These are phyloP conservation scores for Miichthys miiuy DNA, from an alignment of 2,797 vertebrate genomes.

Conservation along the genomic window DNA sequence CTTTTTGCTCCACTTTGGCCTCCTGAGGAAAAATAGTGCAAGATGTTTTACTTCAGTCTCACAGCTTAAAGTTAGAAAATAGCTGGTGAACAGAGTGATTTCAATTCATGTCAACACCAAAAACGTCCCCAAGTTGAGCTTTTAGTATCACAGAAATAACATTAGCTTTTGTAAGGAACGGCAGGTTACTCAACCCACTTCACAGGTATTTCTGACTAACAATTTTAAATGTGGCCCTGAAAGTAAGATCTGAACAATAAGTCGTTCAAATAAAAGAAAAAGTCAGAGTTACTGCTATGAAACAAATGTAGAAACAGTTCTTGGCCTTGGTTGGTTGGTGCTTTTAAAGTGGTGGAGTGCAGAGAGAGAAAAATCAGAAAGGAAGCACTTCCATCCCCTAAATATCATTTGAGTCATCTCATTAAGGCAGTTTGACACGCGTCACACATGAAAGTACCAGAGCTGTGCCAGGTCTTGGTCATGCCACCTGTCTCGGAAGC, in stretches of 20 bases:
- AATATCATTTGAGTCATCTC: slow-evolving; percentile 43
- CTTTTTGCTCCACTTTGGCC: not conserved
- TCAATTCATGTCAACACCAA: not conserved
- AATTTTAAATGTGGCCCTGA: not conserved
- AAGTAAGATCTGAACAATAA: not conserved
- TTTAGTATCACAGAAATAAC: too few species aligned
- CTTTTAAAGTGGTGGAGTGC: not conserved
- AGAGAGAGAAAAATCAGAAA: slow-evolving; percentile 20
- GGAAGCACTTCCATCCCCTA: slow-evolving; percentile 4
- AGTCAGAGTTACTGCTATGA: not conserved
- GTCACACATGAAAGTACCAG: slow-evolving; percentile 6
- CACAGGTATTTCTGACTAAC: too few species aligned
- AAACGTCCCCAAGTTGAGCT: too few species aligned
- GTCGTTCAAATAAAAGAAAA: not conserved
- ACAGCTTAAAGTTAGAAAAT: too few species aligned
- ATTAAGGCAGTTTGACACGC: slow-evolving; percentile 25
- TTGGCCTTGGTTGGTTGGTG: too few species aligned
- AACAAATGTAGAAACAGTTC: too few species aligned
- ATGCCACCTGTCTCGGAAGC: slow-evolving; percentile 7
- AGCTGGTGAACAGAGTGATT: too few species aligned
- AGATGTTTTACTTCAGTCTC: too few species aligned
- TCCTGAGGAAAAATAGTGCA: too few species aligned
- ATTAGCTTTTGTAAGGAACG: not conserved
- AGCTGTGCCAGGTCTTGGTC: slow-evolving; percentile 7
- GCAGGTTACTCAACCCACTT: too few species aligned